Percentiles rank a stretch among this genome's conserved stretches.
These are phyloP conservation scores for Polyergus mexicanus DNA, from an alignment of 1,140 invertebrate genomes.

Conservation along the genomic window DNA sequence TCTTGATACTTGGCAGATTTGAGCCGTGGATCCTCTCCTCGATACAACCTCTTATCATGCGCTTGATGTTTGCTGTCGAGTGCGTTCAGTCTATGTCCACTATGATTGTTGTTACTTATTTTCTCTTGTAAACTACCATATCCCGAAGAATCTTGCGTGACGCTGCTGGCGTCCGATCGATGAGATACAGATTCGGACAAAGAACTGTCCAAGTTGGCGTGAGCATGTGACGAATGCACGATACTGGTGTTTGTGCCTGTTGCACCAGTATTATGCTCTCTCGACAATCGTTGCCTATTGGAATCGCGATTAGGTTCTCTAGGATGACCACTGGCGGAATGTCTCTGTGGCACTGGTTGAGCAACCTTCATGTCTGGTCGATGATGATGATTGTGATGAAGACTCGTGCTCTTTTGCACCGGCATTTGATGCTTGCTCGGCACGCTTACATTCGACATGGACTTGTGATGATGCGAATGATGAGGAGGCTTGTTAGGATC, in stretches of 20 bases:
- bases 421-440: conserved; percentile 77
- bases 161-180: conserved; percentile 37
- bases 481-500: conserved; percentile 76
- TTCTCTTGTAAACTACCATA: conserved; percentile 76
- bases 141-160: conserved; percentile 52
- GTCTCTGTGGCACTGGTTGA: conserved; percentile 76
- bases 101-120: conserved; percentile 77
- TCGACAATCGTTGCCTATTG: conserved; percentile 76
- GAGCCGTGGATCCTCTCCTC: conserved; percentile 75
- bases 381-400: conserved; percentile 84
- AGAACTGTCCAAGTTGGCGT: conserved; percentile 39
- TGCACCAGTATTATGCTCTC: conserved; percentile 75
- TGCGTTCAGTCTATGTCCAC: conserved; percentile 64
- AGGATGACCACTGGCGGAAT: conserved; percentile 71
- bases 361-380: conserved; percentile 80
- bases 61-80: conserved; percentile 70
- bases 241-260: conserved; percentile 47
- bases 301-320: conserved; percentile 75
- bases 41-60: conserved; percentile 73
- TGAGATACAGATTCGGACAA: conserved; percentile 54
- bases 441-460: conserved; percentile 67
- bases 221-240: conserved; percentile 50
- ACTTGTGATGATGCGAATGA: conserved; percentile 81
- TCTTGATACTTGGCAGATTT: conserved; percentile 75
- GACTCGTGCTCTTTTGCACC: conserved; percentile 71